Percentiles rank a stretch among this genome's conserved stretches.
Evolutionary conservation across 2,888 invertebrate genomes (phyloP).

Genomic region (Platerodrilus igneus): DNA sequence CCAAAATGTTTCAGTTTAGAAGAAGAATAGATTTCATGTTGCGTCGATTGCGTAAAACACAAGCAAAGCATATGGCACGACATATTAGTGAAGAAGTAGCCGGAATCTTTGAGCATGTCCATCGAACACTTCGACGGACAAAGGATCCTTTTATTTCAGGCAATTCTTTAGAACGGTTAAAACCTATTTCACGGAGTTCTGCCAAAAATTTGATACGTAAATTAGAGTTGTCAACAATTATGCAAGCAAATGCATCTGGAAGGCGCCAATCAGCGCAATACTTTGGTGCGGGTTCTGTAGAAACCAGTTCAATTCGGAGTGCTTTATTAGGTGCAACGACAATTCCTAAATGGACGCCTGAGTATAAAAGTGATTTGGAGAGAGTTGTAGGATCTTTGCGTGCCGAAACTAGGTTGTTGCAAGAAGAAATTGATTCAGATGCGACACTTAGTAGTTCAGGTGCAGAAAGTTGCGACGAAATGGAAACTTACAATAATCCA

Average conservation of each 20-base stretch:
- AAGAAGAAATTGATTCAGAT: conserved; percentile 81
- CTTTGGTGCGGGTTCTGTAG: conserved; percentile 53
- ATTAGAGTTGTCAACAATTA: conserved; percentile 49
- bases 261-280: conserved; percentile 45
- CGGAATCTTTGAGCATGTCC: conserved; percentile 71
- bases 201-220: conserved; percentile 56
- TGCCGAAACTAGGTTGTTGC: conserved; percentile 68
- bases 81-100: conserved; percentile 75
- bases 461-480: conserved; percentile 90
- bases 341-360: conserved; percentile 47
- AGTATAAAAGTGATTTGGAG: conserved; percentile 57
- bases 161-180: conserved; percentile 38
- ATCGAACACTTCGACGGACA: conserved; percentile 48
- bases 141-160: conserved; percentile 22
- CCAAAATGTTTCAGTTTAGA: conserved; percentile 51
- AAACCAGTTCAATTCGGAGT: conserved; percentile 34
- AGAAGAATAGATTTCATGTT: conserved; percentile 67
- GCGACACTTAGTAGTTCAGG: conserved; percentile 92
- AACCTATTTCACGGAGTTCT: conserved; percentile 50
- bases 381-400: conserved; percentile 69
- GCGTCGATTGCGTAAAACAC: conserved; percentile 70
- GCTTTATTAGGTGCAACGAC: conserved; percentile 36
- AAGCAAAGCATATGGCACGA: conserved; percentile 68
- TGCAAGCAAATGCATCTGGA: conserved; percentile 44
- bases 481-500: conserved; percentile 71